Conservation (phyloP, 2,113 vertebrate genomes). For the Cettia cetti region DNA sequence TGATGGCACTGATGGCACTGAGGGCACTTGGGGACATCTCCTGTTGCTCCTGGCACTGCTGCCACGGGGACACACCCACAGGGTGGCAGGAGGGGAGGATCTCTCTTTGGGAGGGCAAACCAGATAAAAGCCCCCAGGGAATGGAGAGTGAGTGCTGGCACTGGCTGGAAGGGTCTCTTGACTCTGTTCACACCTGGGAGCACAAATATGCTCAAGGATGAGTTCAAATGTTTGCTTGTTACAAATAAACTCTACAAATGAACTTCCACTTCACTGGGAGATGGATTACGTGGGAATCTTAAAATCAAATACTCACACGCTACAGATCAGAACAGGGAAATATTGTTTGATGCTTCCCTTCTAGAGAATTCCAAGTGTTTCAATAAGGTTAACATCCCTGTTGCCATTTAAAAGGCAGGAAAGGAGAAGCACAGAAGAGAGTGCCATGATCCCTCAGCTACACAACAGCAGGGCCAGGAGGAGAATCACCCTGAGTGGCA, state of each 20-base stretch:
- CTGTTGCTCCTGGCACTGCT: neutral
- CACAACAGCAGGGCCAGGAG: neutral
- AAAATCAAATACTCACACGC: neutral
- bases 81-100: neutral
- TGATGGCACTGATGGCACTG: neutral
- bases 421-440: neutral
- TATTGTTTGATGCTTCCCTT: neutral
- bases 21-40: no score
- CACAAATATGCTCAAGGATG: neutral
- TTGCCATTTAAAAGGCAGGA: neutral
- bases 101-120: neutral
- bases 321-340: neutral
- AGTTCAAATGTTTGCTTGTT: neutral
- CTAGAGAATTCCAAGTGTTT: neutral
- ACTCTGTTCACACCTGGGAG: no score
- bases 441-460: neutral
- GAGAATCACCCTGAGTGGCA: neutral
- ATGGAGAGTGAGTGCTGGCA: neutral
- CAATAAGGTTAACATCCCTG: neutral
- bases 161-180: no score
- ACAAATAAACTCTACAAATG: neutral
- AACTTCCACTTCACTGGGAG: neutral
- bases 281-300: neutral
- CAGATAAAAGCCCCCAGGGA: neutral
- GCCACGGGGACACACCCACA: neutral